Evolutionary conservation across 2,888 invertebrate species (phyloP), one percentile per base, ranked within the genome.

Genomic region (Dromius quadrimaculatus): DNA sequence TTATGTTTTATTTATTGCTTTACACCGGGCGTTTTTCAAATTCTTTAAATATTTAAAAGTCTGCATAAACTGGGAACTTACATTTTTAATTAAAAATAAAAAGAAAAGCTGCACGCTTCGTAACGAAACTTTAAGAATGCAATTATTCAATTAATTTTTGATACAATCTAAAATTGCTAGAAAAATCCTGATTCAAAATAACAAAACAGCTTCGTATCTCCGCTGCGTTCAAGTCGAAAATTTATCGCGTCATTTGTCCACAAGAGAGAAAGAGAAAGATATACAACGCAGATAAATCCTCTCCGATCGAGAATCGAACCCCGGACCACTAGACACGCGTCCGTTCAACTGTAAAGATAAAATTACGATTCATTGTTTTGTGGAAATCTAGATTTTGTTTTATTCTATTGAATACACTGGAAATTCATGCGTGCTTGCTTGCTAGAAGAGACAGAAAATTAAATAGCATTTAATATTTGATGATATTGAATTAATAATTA

Each of bases 321-420:
- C 62, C 20, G 62, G 20, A 62, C 47, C 19, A 20, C 13, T 11
- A 41, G 41, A 41, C 41, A 54, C 11, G 23, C 32, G 28, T 23
- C 59, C 59, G 19, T 28, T 62, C 62, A 41, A 62, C 41, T 41
- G 23, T 62, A 41, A 62, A 62, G 62, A 62, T 62, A 62, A 62
- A 38, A 41, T 62, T 38, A 41, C 62, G 23, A 62, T 62, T 62
- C 62, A 62, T 62, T 62, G 62, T 62, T 62, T 38, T 62, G 22
- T 62, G 19, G 9, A n/a, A 54, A 15, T 15, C 13, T 6, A 6
- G 15, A 15, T 15, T 41, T 41, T 15, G 41, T 11, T 41, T n/a
- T n/a, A 15, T 41, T 41, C 41, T 41, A 11, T 15, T 41, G 41
- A 15, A 6, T 11, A 41, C 41, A 41, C 41, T 41, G 41, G 2